These are phyloP conservation scores for Mustelus asterias DNA, from an alignment of 2,113 vertebrate genomes.

Conservation along the genomic window DNA sequence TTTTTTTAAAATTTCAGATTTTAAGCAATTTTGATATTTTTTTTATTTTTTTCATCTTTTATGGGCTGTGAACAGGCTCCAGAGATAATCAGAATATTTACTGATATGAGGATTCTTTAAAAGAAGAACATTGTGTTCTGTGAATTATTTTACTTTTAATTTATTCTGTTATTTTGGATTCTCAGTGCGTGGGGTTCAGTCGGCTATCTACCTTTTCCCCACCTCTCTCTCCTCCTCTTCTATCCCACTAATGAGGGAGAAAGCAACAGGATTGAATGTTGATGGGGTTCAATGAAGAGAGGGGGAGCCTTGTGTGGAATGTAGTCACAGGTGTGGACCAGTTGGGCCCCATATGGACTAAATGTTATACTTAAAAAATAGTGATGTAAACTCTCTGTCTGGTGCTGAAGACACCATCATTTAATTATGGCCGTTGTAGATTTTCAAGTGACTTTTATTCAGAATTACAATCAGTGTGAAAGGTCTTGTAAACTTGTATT, in stretches of 20 bases:
- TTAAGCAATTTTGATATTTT: neutral
- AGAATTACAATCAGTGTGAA: constrained; percentile 1
- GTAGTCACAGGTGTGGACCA: too few species aligned
- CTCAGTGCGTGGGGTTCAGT: neutral
- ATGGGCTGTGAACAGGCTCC: neutral
- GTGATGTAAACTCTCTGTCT: neutral
- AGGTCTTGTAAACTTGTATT: neutral
- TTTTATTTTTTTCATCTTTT: neutral
- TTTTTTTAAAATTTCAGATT: neutral
- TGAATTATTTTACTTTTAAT: neutral
- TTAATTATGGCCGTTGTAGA: neutral
- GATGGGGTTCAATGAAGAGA: neutral
- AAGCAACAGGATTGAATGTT: neutral
- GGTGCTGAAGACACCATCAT: neutral
- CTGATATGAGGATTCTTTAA: neutral
- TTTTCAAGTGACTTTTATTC: neutral
- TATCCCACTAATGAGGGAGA: neutral
- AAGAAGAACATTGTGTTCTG: neutral
- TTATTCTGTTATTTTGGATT: neutral
- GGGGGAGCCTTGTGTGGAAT: too few species aligned
- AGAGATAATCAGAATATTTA: neutral
- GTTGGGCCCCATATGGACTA: neutral
- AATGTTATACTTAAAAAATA: neutral
- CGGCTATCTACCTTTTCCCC: neutral
- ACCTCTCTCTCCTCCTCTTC: neutral